Evolutionary conservation across 2,113 vertebrate genomes (phyloP), one percentile per base, ranked within the genome.

Genomic region (Indri indri): DNA sequence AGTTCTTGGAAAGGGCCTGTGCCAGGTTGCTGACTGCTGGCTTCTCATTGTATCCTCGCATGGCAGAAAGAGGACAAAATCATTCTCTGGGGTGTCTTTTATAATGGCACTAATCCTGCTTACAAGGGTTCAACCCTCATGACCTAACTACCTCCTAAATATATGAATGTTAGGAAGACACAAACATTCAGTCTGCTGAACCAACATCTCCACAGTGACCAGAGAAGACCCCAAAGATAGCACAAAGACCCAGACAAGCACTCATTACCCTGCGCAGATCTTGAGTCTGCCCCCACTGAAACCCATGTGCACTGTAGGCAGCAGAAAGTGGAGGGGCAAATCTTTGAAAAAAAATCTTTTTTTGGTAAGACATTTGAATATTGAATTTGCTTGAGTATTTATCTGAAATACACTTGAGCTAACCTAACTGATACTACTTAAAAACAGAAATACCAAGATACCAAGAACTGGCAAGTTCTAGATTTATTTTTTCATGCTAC

Each of bases 341-440:
- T 86, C 71, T 71, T 80, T 66, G 12, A 1, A 17, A 45, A 61
- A 61, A 70, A 50, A 50, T 25, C 11, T 4, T 79, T 77, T 63
- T 45, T 37, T 17, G 10, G 11, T 86, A 76, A 89, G 25, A 86
- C 66, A 23, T 89, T 34, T 47, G 30, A 79, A 27, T 63, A n/a
- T 50, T 92, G 47, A 90, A 92, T 93, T 84, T 91, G 17, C 93
- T 59, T 85, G 50, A 88, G 70, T 65, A 81, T 84, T 83, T 54
- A 89, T 65, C 30, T 37, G 23, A 84, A 97, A 90, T 40, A 81
- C 34, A 80, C 30, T 77, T 71, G 87, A 68, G 18, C 37, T 77
- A 84, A 81, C 23, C n/a, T 66, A 94, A 57, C 71, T 92, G 8
- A 83, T 57, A 59, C 40, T 70, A 74, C 71, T 76, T 94, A 59